Base-by-base conservation (phyloP, 2,113 vertebrate genomes). In the Saguinus midas region DNA sequence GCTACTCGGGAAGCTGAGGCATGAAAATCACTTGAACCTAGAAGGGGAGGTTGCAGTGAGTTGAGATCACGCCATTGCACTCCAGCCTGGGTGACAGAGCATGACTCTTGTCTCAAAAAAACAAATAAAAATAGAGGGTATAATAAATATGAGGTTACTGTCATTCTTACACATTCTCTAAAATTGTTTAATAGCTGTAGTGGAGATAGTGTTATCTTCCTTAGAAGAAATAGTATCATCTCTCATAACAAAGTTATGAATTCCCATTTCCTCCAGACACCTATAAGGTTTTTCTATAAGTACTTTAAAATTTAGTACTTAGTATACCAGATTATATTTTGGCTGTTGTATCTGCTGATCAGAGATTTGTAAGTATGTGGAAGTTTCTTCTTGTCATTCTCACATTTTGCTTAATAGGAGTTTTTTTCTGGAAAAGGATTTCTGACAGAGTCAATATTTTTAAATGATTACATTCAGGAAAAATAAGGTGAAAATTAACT, bases 401-500 rank as follows among this genome's bases (percentile, higher is more conserved):
- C 40, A 82, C 18, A 57, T 93, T 96, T 80, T 91, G 20, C 29
- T 88, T 85, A 27, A 23, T 48, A 75, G 55, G 5, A 76, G 23
- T 79, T 48, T 90, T 64, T 88, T 93, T 89, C 91, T 73, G 43
- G 32, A 52, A 88, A 80, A 72, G 29, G 8, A 43, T 79, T 96
- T 92, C 45, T 68, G 61, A 52, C 5, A 78, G n/a, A 92, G 18
- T 94, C 8, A 89, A 23, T 78, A 82, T 81, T 96, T 52, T 94
- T 73, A 92, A 90, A 57, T 96, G 37, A 90, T 85, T 57, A 20
- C 5, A 40, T 87, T 75, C 55, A 68, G 73, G 70, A 76, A 91
- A 86, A 95, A 66, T 79, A 55, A 83, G 9, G 8, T 83, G 12
- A 97, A 66, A 96, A 80, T 66, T 7, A 83, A 90, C n/a, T 61